Evolutionary conservation across 2,797 vertebrate species (phyloP), one percentile per base, ranked within the genome.

Genomic region (Pelochelys cantorii): DNA sequence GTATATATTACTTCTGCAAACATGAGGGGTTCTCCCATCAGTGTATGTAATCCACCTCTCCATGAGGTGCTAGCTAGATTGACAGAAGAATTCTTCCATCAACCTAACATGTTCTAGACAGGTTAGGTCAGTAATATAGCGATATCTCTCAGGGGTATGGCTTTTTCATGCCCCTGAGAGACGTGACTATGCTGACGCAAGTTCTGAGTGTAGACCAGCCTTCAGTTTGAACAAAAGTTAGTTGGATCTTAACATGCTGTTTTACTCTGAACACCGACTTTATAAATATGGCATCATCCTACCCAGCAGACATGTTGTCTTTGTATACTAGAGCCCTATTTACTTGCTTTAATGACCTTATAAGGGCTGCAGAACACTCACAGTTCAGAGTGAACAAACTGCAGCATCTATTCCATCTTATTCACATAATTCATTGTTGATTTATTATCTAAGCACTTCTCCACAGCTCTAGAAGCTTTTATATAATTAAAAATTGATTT

Each of bases 381-480:
- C 10, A 37, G n/a, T 5, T 68, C 17, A 53, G 15, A 88, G 42
- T 0, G 29, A 88, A 55, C 78, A 83, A 85, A 78, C 5, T 1
- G 0, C 85, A 84, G n/a, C 85, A 25, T 5, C 37, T 59, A 17
- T 37, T 74, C 20, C 31, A n/a, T 11, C 29, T 68, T 92, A 2
- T 42, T 13, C 78, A 71, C 68, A 5, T 48, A 1, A 1, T 37
- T 90, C 74, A 90, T 17, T 11, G 56, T 90, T 52, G 29, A 15
- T 62, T 48, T 60, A 37, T 79, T 82, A 89, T 29, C 71, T 62
- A 81, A 88, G 81, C 48, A 86, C 56, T 53, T 34, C 11, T 7
- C 74, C 27, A 59, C 79, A 59, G 59, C 59, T 89, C 48, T 71
- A 83, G 82, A 93, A 90, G 78, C n/a, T 74, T 48, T 79, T 90